Base-by-base conservation (phyloP, 2,113 vertebrate species). In the Odontophorus gujanensis region DNA sequence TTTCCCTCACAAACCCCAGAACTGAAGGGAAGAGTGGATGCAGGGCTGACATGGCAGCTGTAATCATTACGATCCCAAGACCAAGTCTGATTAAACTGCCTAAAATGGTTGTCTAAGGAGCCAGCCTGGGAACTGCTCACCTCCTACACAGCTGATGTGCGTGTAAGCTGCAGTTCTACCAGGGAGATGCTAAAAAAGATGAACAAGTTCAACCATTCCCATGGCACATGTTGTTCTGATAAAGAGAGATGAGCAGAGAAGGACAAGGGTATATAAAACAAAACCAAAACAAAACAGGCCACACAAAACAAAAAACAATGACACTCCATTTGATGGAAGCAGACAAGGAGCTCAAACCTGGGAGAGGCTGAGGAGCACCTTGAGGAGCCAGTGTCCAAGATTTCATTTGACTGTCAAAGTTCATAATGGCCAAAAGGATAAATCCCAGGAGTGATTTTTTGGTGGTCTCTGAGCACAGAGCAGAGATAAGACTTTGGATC, bases 131-230 rank as follows among this genome's bases (percentile, higher is more conserved):
- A 86, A 43, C 9, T 5, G 25, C 40, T 72, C 47, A 17, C 32
- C 22, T 75, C 21, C 11, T 19, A 5, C 24, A 38, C 45, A 43
- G 7, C 7, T 0, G 0, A 13, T 14, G 16, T 22, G 18, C 0
- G 0, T 25, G 47, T 30, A 62, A 82, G 30, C 45, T 77, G 30
- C 76, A 72, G 42, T 40, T 26, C 26, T 24, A 26, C 22, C 53
- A 57, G 17, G 28, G 24, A 58, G 45, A 26, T 51, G 36, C 30
- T 59, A 66, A 62, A 42, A 42, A 51, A 51, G 25, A 36, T 11
- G 6, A 58, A n/a, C 7, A 69, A 34, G 14, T 40, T 48, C 45
- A 66, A 13, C 5, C 2, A 6, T 19, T 10, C 11, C 45, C 20
- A 19, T 11, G 36, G 10, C 13, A 51, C 7, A 1, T 53, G 19